Evolutionary conservation across 2,113 vertebrate genomes (phyloP).

Genomic region (Syngnathus floridae): DNA sequence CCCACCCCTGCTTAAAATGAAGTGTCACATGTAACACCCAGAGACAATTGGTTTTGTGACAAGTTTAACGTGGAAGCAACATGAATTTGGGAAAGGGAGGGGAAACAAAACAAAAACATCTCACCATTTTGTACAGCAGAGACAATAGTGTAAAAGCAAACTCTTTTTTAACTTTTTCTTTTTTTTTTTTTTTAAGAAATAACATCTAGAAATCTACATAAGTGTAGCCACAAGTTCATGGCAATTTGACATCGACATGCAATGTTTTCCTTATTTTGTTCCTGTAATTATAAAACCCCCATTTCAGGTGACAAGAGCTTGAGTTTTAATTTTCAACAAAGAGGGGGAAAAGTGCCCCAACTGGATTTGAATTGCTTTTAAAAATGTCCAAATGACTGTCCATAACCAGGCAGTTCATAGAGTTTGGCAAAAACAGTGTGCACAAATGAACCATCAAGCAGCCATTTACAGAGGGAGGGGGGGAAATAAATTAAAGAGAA

Average conservation of each 20-base stretch:
- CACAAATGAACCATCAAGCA: slow-evolving; percentile 42
- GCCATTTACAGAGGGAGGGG: slow-evolving; percentile 9
- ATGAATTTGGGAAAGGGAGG: slow-evolving; percentile 35
- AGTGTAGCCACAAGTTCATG: neutral
- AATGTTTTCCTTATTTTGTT: slow-evolving; percentile 50
- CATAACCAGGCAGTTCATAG: slow-evolving; percentile 46
- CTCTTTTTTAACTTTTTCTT: slow-evolving; percentile 11
- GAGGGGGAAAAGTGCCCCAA: slow-evolving; percentile 40
- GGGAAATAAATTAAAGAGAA: slow-evolving; percentile 71
- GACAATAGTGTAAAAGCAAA: slow-evolving; percentile 19
- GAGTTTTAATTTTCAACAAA: slow-evolving; percentile 63
- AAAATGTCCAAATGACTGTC: slow-evolving; percentile 33
- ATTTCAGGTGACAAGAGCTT: slow-evolving; percentile 53
- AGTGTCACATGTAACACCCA: slow-evolving; percentile 13
- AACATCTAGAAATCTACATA: neutral
- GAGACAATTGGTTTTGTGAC: slow-evolving; percentile 15
- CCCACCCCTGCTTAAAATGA: neutral
- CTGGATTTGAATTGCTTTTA: slow-evolving; percentile 49
- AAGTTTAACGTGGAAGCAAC: slow-evolving; percentile 51
- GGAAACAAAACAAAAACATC: slow-evolving; percentile 36
- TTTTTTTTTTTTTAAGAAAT: neutral
- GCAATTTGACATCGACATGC: slow-evolving; percentile 53
- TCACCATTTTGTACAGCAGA: slow-evolving; percentile 37
- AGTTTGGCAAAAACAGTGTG: slow-evolving; percentile 63
- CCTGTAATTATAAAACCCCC: slow-evolving; percentile 54